phyloP scores from a whole-genome alignment of 2,113 vertebrate genomes.

The Sander vitreus region DNA sequence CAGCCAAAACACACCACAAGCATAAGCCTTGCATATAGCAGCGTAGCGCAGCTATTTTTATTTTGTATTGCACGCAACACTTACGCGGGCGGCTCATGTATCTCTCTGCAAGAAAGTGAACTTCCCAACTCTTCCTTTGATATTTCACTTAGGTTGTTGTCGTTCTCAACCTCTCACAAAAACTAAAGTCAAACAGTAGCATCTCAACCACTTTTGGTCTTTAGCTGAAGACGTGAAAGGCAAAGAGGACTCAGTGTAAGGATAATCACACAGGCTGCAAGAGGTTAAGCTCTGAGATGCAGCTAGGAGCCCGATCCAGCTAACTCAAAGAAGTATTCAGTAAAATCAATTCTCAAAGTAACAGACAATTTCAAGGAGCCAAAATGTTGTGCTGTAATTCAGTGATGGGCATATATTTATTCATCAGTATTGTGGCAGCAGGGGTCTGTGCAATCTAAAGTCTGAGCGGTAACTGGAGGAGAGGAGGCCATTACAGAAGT shows the following conservation, averaged over 20 bases:
- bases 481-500: slow-evolving; percentile 9
- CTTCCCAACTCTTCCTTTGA: too few relatives aligned
- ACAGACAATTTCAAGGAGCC: background rate
- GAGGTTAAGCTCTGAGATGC: background rate
- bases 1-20: too few relatives aligned
- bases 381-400: background rate
- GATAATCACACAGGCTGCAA: background rate
- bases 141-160: background rate
- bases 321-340: slow-evolving; percentile 5
- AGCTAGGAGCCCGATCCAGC: background rate
- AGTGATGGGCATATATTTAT: background rate
- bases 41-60: too few relatives aligned
- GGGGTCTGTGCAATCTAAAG: background rate
- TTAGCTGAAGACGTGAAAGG: background rate
- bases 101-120: too few relatives aligned
- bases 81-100: too few relatives aligned
- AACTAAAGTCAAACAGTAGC: background rate
- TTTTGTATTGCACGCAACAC: too few relatives aligned
- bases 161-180: background rate
- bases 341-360: background rate
- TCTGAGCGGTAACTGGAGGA: background rate
- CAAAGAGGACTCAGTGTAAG: background rate
- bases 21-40: too few relatives aligned
- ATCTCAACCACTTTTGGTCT: background rate
- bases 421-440: slow-evolving; percentile 1